These are phyloP conservation scores for Pheosia gnoma DNA, from an alignment of 2,888 invertebrate genomes.

Conservation along the genomic window DNA sequence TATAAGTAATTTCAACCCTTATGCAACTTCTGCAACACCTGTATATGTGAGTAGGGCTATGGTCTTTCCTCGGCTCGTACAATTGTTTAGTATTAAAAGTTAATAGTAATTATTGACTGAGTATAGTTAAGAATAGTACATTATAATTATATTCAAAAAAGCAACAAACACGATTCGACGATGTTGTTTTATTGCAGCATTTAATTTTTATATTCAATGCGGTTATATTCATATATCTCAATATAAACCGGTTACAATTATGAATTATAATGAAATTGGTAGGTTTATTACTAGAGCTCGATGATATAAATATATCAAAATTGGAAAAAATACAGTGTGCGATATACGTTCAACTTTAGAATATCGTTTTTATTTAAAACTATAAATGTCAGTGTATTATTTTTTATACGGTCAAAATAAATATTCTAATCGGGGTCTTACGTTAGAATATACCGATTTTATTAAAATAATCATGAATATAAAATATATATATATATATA, in stretches of 20 bases:
- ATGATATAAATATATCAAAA: not conserved
- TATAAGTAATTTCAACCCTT: no score
- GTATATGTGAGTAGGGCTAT: conserved; percentile 34
- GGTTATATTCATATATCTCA: conserved; percentile 14
- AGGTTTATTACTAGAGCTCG: not conserved
- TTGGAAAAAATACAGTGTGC: no score
- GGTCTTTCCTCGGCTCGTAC: conserved; percentile 13
- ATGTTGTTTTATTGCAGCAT: conserved; percentile 68
- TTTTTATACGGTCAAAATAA: no score
- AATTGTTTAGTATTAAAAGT: conserved; percentile 64
- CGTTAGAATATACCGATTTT: no score
- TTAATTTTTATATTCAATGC: conserved; percentile 64
- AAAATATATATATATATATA: no score
- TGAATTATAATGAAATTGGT: not conserved
- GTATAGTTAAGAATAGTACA: conserved; percentile 71
- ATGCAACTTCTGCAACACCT: not conserved
- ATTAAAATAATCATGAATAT: no score
- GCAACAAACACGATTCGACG: conserved; percentile 34
- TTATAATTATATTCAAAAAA: conserved; percentile 39
- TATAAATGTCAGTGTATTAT: no score
- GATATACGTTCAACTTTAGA: no score
- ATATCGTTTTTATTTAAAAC: no score
- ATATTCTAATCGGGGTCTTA: no score
- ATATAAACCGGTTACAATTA: not conserved
- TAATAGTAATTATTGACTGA: conserved; percentile 75